These are phyloP conservation scores for Drosophila seguyi DNA, from an alignment of 1,140 invertebrate species.

Conservation along the genomic window DNA sequence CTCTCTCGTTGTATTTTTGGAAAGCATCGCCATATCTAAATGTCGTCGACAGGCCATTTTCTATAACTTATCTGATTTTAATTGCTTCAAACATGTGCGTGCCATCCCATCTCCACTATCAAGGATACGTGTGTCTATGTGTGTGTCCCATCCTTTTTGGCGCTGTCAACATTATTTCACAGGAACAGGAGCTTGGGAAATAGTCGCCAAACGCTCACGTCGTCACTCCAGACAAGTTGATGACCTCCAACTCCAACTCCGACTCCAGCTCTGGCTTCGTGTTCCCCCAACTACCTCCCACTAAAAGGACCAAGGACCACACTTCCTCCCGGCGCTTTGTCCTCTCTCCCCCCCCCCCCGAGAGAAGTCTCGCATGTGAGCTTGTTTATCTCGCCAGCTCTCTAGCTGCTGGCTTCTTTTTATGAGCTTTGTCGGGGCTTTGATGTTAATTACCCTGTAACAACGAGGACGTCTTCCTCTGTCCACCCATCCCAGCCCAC, in stretches of 20 bases:
- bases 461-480: slow-evolving; percentile 62
- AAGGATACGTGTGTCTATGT: slow-evolving; percentile 16
- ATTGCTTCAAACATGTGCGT: slow-evolving; percentile 82
- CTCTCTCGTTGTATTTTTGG: not conserved
- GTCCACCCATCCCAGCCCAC: slow-evolving; percentile 22
- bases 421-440: slow-evolving; percentile 83
- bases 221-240: slow-evolving; percentile 71
- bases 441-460: slow-evolving; percentile 85
- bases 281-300: slow-evolving; percentile 18
- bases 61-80: slow-evolving; percentile 84
- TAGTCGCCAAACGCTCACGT: slow-evolving; percentile 53
- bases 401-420: slow-evolving; percentile 71
- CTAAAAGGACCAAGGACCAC: slow-evolving; percentile 5
- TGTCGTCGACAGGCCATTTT: slow-evolving; percentile 82
- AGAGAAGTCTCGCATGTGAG: slow-evolving; percentile 45
- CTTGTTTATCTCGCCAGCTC: slow-evolving; percentile 75
- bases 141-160: slow-evolving; percentile 55
- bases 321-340: slow-evolving; percentile 7
- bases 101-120: slow-evolving; percentile 35
- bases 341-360: slow-evolving; percentile 2
- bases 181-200: slow-evolving; percentile 31
- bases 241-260: slow-evolving; percentile 46
- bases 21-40: slow-evolving; percentile 67
- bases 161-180: slow-evolving; percentile 79
- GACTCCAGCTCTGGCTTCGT: slow-evolving; percentile 1